A percentile compares a stretch with the other conserved stretches of the same genome.
phyloP scores from a whole-genome alignment of 2,113 vertebrate genomes.

The Coptodon bakossiorum region DNA sequence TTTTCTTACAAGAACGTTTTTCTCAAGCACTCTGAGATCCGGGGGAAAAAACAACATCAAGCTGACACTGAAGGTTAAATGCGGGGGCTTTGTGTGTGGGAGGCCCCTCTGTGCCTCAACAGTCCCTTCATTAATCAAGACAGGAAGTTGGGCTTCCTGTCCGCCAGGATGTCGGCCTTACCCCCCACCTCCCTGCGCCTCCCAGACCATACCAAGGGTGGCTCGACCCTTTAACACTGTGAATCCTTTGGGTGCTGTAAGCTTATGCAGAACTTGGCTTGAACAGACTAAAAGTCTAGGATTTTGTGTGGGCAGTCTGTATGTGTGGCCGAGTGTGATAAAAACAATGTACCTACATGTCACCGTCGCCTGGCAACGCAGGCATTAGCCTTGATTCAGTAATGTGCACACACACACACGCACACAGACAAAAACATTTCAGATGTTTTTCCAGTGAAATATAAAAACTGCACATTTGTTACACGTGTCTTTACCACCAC shows the following conservation, averaged over 20 bases:
- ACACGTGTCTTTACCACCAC: not conserved
- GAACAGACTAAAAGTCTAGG: not conserved
- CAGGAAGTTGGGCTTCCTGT: constrained; percentile 71
- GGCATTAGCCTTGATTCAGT: not conserved
- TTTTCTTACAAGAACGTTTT: not conserved
- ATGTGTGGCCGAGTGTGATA: constrained; percentile 39
- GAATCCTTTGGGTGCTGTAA: constrained; percentile 45
- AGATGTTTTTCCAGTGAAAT: not conserved
- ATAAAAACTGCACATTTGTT: not conserved
- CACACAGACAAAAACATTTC: not conserved
- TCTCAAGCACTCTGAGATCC: not conserved
- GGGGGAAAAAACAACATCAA: not conserved
- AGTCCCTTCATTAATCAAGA: constrained; percentile 60
- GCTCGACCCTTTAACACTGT: constrained; percentile 14
- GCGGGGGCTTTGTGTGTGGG: constrained; percentile 37
- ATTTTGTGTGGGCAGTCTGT: constrained; percentile 37
- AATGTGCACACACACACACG: not conserved
- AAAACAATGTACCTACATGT: constrained; percentile 57
- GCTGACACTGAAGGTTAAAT: constrained; percentile 24
- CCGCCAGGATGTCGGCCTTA: constrained; percentile 47
- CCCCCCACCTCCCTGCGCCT: not conserved
- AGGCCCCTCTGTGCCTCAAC: constrained; percentile 35
- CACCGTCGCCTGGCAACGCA: constrained; percentile 64
- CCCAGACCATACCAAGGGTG: not conserved
- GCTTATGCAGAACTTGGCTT: constrained; percentile 27